These are phyloP conservation scores for Alauda arvensis DNA, from an alignment of 2,797 vertebrate species.

Conservation along the genomic window DNA sequence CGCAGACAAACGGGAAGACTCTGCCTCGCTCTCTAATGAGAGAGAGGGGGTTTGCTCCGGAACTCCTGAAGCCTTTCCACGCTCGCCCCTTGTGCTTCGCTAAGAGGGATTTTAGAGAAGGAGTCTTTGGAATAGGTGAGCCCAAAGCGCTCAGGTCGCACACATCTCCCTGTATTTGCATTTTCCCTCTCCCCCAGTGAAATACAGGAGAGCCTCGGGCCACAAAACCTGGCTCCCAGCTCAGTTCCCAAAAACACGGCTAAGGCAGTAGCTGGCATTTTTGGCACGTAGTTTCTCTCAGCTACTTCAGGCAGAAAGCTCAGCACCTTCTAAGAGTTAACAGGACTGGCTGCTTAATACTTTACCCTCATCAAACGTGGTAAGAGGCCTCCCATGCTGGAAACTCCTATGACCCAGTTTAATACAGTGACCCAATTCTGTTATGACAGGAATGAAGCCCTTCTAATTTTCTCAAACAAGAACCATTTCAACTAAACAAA, in stretches of 20 bases:
- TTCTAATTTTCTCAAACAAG: slow-evolving; percentile 11
- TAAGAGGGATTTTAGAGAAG: not conserved
- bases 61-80: not conserved
- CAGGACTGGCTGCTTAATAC: not conserved
- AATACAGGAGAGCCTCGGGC: not conserved
- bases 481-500: not conserved
- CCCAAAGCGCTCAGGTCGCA: not conserved
- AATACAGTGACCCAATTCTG: slow-evolving; percentile 55
- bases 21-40: not conserved
- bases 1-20: slow-evolving; percentile 20
- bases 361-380: not conserved
- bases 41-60: not conserved
- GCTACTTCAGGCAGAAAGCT: not conserved
- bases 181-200: not conserved
- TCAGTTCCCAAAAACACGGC: not conserved
- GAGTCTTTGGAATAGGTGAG: not conserved
- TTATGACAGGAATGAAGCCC: slow-evolving; percentile 19
- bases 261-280: not conserved
- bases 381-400: slow-evolving; percentile 16
- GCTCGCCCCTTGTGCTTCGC: not conserved
- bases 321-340: not conserved
- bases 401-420: slow-evolving; percentile 61
- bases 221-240: not conserved
- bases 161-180: not conserved
- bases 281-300: fast-evolving